Base-by-base conservation (phyloP, 2,888 invertebrate species). In the Diloba caeruleocephala region DNA sequence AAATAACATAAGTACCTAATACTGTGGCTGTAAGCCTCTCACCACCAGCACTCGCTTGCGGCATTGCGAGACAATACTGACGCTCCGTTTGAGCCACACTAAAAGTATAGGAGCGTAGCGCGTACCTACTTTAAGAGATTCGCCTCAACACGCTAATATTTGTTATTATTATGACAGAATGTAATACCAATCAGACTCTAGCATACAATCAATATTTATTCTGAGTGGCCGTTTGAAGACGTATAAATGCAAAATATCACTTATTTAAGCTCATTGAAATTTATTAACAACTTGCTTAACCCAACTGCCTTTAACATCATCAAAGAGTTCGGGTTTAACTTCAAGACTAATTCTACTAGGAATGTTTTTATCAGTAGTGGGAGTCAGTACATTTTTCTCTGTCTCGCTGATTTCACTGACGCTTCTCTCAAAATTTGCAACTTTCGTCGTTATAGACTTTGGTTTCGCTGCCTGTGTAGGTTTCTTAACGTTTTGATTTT, bases 241-340 rank as follows among this genome's bases (percentile, higher is more conserved):
- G 36, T 71, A 73, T 87, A 90, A 90, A 89, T 91, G 88, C 87
- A 85, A 73, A 66, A 60, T 80, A 82, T 81, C 82, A 84, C 81
- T 75, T 41, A 23, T 56, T 37, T 69, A 79, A 83, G 72, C 74
- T 90, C 79, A 95, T 93, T 96, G 96, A 78, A 96, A 95, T 90
- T 96, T 95, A 68, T 95, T 96, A 9, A 96, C 96, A 74, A 96
- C 95, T 74, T 96, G 95, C 76, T 95, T 96, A 0, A 96, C 96
- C 96, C 96, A 96, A 71, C 94, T 93, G 21, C 95, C 95, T 87
- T 94, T 94, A 3, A 87, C 80, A 51, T 91, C 90, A 5, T 78
- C 76, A 36, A 84, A 77, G 41, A 60, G 61, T 17, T 73, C 74
- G 29, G 53, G 14, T 67, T 73, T 79, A 60, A 69, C 65, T 56